Evolutionary conservation across 2,888 invertebrate genomes (phyloP), one percentile per base, ranked within the genome.

Genomic region (Heliconius hortense): DNA sequence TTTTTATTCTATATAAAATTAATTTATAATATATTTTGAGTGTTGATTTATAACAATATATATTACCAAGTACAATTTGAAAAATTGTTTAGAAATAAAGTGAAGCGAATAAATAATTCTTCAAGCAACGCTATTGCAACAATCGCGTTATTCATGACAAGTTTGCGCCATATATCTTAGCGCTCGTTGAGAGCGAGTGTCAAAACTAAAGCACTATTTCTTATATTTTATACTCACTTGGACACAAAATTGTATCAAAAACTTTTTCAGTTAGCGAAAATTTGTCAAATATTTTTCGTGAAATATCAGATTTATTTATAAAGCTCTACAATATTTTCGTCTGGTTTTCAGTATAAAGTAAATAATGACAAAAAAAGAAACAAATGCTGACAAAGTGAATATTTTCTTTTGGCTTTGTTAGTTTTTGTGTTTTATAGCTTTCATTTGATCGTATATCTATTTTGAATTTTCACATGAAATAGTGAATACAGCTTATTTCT

Each of bases 161-260:
- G 74, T 78, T 76, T 76, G 72, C 60, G 72, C 76, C 69, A 78
- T 78, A 69, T 74, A 76, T 78, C 78, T 78, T 74, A 28, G 39
- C 53, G 69, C 76, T 66, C 66, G 76, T 64, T 64, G 76, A 78
- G 74, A 78, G 76, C 76, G 48, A 62, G 43, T 78, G 76, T 78
- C 78, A 78, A 70, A 74, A 78, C 76, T 78, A 74, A 78, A 70
- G 69, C 78, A 78, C 74, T 76, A 71, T 69, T 70, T 74, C 74
- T 75, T 75, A 64, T 71, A 75, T 75, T 71, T 71, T 71, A 75
- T 59, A 71, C 74, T 66, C 64, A 59, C 70, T 75, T 56, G 70
- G 56, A 75, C 56, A 70, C 74, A 43, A 64, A 75, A 75, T 66
- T 69, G 53, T 59, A 48, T 74, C 63, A 64, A 21, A 59, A 63